Evolutionary conservation across 1,140 invertebrate species (phyloP).

Genomic region (Halotydeus destructor): DNA sequence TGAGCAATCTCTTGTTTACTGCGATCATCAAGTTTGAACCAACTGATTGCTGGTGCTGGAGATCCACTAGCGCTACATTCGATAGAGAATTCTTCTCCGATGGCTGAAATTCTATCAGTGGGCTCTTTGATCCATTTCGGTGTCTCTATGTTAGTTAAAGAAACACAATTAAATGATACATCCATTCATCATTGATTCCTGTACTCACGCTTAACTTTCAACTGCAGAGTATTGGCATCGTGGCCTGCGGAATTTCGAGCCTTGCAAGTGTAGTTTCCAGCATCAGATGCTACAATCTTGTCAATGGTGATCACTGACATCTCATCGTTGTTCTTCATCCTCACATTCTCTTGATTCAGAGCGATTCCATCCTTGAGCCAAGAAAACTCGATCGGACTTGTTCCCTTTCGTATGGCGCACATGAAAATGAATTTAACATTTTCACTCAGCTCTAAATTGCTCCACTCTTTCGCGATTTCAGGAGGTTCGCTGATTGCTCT

Average conservation of each 20-base stretch:
- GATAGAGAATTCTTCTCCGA: constrained; percentile 3
- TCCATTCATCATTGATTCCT: neutral
- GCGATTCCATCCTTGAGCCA: too few relatives aligned
- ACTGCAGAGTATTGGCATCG: constrained; percentile 15
- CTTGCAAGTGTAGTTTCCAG: constrained; percentile 19
- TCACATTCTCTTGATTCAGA: too few relatives aligned
- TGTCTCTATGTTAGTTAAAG: constrained; percentile 7
- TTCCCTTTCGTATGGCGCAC: too few relatives aligned
- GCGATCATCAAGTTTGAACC: constrained; percentile 26
- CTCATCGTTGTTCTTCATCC: neutral
- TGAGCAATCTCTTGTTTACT: neutral
- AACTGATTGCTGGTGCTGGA: constrained; percentile 14
- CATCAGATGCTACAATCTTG: constrained; percentile 10
- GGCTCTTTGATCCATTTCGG: constrained; percentile 16
- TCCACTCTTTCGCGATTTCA: too few relatives aligned
- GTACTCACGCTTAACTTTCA: constrained; percentile 15
- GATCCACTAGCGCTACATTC: constrained; percentile 13
- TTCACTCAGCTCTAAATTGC: too few relatives aligned
- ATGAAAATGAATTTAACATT: too few relatives aligned
- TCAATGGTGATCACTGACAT: neutral
- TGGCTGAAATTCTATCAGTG: constrained; percentile 8
- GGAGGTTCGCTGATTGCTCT: too few relatives aligned
- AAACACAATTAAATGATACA: neutral
- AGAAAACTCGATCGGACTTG: too few relatives aligned
- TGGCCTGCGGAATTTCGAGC: constrained; percentile 18